These are phyloP conservation scores for Platorchestia sp. DNA, from an alignment of 1,140 invertebrate genomes.

Conservation along the genomic window DNA sequence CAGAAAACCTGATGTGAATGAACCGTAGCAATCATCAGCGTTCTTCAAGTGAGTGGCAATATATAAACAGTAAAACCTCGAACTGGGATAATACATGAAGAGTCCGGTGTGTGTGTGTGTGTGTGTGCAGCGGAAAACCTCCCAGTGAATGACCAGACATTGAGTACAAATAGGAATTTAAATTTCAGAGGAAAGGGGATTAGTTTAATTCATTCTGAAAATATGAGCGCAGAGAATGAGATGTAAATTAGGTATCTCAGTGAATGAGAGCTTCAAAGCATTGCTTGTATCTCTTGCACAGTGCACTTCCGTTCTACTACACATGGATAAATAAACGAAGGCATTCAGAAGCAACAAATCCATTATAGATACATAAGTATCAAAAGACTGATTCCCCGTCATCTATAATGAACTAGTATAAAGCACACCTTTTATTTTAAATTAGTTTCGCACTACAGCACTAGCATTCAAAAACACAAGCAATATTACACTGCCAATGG, in stretches of 20 bases:
- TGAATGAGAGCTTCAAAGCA: neutral
- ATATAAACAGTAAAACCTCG: neutral
- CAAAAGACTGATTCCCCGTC: too few relatives aligned
- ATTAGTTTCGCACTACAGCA: too few relatives aligned
- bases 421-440: too few relatives aligned
- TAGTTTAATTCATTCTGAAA: neutral
- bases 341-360: neutral
- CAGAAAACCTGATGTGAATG: slow-evolving; percentile 71
- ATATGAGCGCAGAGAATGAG: neutral
- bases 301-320: neutral
- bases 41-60: neutral
- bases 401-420: too few relatives aligned
- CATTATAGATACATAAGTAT: too few relatives aligned
- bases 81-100: neutral
- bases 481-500: too few relatives aligned
- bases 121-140: neutral
- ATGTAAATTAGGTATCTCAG: neutral
- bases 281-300: neutral
- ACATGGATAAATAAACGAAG: neutral
- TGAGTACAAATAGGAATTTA: neutral
- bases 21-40: neutral
- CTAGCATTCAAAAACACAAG: too few relatives aligned
- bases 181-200: neutral
- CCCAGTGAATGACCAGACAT: too few relatives aligned
- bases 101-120: neutral